Evolutionary conservation across 2,797 vertebrate genomes (phyloP).

Genomic region (Clarias laeviceps): DNA sequence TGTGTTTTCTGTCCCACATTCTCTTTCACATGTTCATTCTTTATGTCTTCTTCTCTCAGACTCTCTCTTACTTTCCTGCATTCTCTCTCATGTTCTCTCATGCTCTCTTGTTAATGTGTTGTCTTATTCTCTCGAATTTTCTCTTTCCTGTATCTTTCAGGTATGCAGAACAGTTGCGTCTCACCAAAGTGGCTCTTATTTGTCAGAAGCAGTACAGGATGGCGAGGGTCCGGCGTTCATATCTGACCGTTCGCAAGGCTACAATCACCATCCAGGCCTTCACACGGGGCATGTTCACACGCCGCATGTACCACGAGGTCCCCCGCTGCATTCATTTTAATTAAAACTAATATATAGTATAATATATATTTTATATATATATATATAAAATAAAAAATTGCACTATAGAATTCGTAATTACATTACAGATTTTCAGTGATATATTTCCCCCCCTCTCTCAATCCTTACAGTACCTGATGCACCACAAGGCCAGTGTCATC

Average conservation of each 20-base stretch:
- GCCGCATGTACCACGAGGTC: slow-evolving; percentile 85
- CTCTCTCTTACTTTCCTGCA: too few species aligned
- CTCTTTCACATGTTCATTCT: not conserved
- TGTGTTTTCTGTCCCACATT: not conserved
- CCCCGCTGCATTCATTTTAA: not conserved
- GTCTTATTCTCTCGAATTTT: not conserved
- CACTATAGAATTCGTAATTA: too few species aligned
- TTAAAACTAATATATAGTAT: too few species aligned
- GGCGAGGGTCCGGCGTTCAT: slow-evolving; percentile 75
- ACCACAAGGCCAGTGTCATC: slow-evolving; percentile 88
- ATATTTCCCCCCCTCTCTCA: rapidly evolving
- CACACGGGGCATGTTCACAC: slow-evolving; percentile 84
- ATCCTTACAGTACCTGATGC: slow-evolving; percentile 78
- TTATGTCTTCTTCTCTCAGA: not conserved
- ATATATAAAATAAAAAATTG: too few species aligned
- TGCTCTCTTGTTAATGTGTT: not conserved
- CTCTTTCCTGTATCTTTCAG: slow-evolving; percentile 63
- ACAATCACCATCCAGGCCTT: slow-evolving; percentile 86
- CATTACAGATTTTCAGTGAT: not conserved
- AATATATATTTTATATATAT: too few species aligned
- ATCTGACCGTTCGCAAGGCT: slow-evolving; percentile 70
- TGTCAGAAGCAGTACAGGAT: slow-evolving; percentile 92
- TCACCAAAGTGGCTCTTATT: slow-evolving; percentile 77
- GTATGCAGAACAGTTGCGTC: slow-evolving; percentile 78
- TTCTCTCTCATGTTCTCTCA: not conserved